Evolutionary conservation across 2,888 invertebrate genomes (phyloP).

Genomic region (Dermolepida albohirtum): DNA sequence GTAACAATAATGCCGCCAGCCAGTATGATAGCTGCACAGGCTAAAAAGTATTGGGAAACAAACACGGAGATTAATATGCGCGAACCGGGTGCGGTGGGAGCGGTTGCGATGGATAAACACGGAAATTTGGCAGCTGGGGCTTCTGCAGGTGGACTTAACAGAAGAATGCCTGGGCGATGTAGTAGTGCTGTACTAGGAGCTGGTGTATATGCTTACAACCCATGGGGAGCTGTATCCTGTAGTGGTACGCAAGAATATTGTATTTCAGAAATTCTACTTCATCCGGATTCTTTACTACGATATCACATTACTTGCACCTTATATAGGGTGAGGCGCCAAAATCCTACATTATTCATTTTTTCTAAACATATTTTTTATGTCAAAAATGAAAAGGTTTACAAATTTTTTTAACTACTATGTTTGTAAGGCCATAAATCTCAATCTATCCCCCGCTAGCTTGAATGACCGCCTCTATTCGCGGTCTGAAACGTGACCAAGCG

Average conservation of each 20-base stretch:
- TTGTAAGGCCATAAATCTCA: too few species aligned
- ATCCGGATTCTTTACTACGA: too few species aligned
- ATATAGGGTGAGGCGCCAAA: too few species aligned
- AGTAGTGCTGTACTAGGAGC: constrained; percentile 81
- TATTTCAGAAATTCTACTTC: too few species aligned
- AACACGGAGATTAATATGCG: background rate
- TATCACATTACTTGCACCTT: too few species aligned
- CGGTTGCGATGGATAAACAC: constrained; percentile 79
- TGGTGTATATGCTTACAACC: constrained; percentile 81
- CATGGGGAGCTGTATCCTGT: constrained; percentile 80
- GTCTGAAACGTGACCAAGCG: too few species aligned
- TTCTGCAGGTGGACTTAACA: constrained; percentile 87
- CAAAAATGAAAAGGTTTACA: too few species aligned
- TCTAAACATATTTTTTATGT: too few species aligned
- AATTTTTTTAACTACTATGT: too few species aligned
- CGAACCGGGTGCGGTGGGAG: constrained; percentile 87
- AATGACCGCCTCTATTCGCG: too few species aligned
- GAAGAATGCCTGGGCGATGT: constrained; percentile 81
- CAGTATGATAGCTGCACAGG: constrained; percentile 75
- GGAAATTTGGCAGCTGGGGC: constrained; percentile 85
- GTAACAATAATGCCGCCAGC: constrained; percentile 73
- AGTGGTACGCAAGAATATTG: constrained; percentile 66
- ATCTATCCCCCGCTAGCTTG: too few species aligned
- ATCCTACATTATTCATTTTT: too few species aligned
- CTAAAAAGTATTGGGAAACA: constrained; percentile 71